phyloP scores from a whole-genome alignment of 2,113 vertebrate species.

The Ictalurus punctatus region DNA sequence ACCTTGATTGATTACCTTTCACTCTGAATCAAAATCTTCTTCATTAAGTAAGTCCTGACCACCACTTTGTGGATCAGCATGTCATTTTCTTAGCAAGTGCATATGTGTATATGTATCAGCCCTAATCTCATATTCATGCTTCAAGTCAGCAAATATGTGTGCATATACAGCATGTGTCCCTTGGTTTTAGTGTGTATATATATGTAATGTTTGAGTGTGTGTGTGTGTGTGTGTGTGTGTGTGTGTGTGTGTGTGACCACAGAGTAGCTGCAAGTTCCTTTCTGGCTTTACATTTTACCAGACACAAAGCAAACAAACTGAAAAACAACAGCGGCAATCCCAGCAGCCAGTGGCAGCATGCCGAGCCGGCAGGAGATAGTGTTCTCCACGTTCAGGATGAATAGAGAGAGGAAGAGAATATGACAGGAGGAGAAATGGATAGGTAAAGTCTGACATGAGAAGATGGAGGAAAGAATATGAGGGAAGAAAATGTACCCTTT shows the following conservation, averaged over 20 bases:
- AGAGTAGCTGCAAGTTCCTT: constrained; percentile 20
- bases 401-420: neutral
- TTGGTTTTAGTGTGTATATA: neutral
- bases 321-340: neutral
- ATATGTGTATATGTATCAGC: neutral
- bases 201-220: neutral
- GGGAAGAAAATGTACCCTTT: constrained; percentile 1
- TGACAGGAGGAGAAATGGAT: neutral
- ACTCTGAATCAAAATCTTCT: neutral
- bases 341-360: neutral
- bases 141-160: neutral
- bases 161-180: neutral
- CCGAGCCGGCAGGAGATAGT: neutral
- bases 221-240: neutral
- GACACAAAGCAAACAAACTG: constrained; percentile 34
- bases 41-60: neutral
- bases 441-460: constrained; percentile 2
- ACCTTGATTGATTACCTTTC: neutral
- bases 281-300: constrained; percentile 31
- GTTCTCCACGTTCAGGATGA: neutral
- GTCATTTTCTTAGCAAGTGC: neutral
- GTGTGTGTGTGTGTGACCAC: neutral
- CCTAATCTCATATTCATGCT: neutral
- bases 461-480: neutral
- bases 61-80: neutral